A percentile compares a stretch with the other conserved stretches of the same genome.
Conservation (phyloP, 2,113 vertebrate species). For the Melanotaenia duboulayi region DNA sequence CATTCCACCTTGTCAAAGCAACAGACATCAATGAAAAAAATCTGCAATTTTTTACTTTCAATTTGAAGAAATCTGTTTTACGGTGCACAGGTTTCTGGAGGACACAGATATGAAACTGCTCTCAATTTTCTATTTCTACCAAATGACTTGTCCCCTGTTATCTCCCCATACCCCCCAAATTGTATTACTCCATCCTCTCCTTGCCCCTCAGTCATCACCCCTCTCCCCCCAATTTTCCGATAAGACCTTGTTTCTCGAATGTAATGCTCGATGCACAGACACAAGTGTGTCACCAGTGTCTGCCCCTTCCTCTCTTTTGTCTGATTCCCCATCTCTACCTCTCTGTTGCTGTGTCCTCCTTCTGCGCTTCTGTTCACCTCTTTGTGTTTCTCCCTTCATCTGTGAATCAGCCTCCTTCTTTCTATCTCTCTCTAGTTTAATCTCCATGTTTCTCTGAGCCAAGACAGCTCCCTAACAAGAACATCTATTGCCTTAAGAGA, state of each 20-base stretch:
- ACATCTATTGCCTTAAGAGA: conserved; percentile 57
- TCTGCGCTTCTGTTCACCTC: conserved; percentile 26
- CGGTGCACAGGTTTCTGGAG: conserved; percentile 50
- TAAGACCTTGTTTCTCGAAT: conserved; percentile 65
- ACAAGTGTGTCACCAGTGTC: conserved; percentile 18
- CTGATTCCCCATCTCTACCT: conserved; percentile 49
- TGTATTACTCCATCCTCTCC: conserved; percentile 57
- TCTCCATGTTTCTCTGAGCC: conserved; percentile 66
- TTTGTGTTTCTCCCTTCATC: conserved; percentile 34
- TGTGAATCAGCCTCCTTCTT: conserved; percentile 44
- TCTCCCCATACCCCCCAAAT: conserved; percentile 60
- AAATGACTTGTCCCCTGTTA: conserved; percentile 60
- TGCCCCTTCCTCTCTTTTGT: conserved; percentile 32
- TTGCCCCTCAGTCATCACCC: conserved; percentile 42
- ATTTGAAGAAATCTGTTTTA: conserved; percentile 53
- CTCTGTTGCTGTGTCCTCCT: conserved; percentile 37
- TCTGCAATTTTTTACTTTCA: conserved; percentile 18
- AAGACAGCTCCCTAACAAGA: conserved; percentile 47
- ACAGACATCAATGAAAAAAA: not conserved
- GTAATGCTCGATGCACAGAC: conserved; percentile 49
- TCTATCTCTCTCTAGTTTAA: conserved; percentile 57
- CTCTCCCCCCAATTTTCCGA: conserved; percentile 52
- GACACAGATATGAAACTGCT: conserved; percentile 54
- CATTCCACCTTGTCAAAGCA: conserved; percentile 26
- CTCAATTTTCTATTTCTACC: conserved; percentile 65